Percentiles rank a stretch among this genome's conserved stretches.
Evolutionary conservation across 2,113 vertebrate species (phyloP).

Genomic region (Oreotrochilus melanogaster): DNA sequence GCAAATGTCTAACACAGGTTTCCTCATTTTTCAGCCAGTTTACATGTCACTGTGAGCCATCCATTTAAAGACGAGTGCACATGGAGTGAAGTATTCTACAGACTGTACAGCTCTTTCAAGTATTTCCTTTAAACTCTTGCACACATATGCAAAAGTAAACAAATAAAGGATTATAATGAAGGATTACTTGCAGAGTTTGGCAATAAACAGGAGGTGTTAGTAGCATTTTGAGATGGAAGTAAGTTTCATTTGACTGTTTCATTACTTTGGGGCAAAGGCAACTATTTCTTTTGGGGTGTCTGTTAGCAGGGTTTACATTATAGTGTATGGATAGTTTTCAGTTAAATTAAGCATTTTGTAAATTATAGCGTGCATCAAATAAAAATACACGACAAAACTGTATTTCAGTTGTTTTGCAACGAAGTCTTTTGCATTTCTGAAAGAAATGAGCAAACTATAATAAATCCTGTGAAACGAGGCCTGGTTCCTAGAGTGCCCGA

Average conservation of each 20-base stretch:
- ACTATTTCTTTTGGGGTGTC: neutral
- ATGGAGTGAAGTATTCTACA: neutral
- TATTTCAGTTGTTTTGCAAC: neutral
- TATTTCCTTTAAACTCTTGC: slow-evolving; percentile 40
- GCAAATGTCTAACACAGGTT: neutral
- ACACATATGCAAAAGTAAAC: slow-evolving; percentile 52
- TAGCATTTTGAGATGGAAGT: slow-evolving; percentile 49
- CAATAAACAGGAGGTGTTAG: slow-evolving; percentile 54
- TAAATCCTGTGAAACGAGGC: neutral
- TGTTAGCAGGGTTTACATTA: neutral
- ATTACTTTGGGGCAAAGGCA: slow-evolving; percentile 19
- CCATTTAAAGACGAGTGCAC: neutral
- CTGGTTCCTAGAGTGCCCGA: neutral
- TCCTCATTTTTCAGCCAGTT: neutral
- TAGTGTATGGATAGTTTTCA: neutral
- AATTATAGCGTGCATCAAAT: neutral
- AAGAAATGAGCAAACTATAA: neutral
- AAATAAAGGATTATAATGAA: slow-evolving; percentile 59
- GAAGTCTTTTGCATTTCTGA: neutral
- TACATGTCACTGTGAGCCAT: neutral
- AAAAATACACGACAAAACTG: neutral
- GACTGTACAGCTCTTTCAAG: neutral
- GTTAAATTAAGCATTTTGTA: neutral
- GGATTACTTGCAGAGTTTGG: slow-evolving; percentile 52
- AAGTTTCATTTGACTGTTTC: slow-evolving; percentile 48